Evolutionary conservation across 1,140 invertebrate genomes (phyloP).

Genomic region (Oncopodura yosiiana): DNA sequence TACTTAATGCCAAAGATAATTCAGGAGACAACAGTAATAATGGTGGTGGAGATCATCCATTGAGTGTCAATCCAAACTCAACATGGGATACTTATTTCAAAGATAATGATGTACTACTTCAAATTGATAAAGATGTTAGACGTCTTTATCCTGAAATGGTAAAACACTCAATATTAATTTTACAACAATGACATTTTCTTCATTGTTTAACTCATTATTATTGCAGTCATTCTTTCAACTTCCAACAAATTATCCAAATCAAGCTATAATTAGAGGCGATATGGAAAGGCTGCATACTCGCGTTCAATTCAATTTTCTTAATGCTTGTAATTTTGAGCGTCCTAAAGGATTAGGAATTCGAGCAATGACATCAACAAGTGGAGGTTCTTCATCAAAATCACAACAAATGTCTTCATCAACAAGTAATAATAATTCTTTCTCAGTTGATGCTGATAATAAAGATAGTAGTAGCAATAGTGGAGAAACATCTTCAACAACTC

Average conservation of each 20-base stretch:
- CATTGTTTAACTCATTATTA: constrained; percentile 19
- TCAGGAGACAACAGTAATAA: constrained; percentile 48
- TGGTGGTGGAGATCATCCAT: constrained; percentile 65
- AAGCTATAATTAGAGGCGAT: constrained; percentile 52
- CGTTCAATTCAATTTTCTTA: constrained; percentile 73
- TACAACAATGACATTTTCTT: constrained; percentile 47
- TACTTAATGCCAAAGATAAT: constrained; percentile 22
- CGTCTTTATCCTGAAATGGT: constrained; percentile 91
- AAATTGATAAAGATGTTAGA: constrained; percentile 95
- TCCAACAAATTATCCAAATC: constrained; percentile 20
- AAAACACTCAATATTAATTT: too few relatives aligned
- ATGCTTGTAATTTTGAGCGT: constrained; percentile 75
- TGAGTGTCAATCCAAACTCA: constrained; percentile 87
- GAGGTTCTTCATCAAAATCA: not conserved
- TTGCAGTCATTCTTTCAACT: constrained; percentile 26
- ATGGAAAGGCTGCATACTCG: constrained; percentile 71
- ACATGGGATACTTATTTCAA: constrained; percentile 90
- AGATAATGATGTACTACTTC: constrained; percentile 89
- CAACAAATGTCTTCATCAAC: not conserved
- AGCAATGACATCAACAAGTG: constrained; percentile 73
- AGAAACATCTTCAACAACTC: too few relatives aligned
- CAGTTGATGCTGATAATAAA: not conserved
- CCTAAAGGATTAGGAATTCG: too few relatives aligned
- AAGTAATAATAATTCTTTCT: not conserved
- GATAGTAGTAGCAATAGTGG: not conserved